Base-by-base conservation (phyloP, 2,888 invertebrate species). In the Diaphora mendica region DNA sequence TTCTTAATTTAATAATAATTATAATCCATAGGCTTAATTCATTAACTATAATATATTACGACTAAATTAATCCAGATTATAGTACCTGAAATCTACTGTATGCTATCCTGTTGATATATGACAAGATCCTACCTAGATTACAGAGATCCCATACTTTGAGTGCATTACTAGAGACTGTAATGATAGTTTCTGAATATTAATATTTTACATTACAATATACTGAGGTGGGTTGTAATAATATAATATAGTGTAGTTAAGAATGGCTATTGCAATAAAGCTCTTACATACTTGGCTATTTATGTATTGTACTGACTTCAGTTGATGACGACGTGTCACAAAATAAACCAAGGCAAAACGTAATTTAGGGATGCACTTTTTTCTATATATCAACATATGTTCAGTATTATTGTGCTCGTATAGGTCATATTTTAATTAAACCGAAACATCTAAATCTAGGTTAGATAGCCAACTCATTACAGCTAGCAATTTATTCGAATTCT, bases 381-480 rank as follows among this genome's bases (percentile, higher is more conserved):
- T 39, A 7, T 39, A 8, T 7, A 5, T 39, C n/a, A n/a, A n/a
- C n/a, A n/a, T n/a, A n/a, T n/a, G n/a, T n/a, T n/a, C n/a, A n/a
- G n/a, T n/a, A n/a, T n/a, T n/a, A n/a, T n/a, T n/a, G n/a, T n/a
- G n/a, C n/a, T n/a, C n/a, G n/a, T n/a, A n/a, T n/a, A n/a, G n/a
- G n/a, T 69, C 26, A 4, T 39, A 62, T 20, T 62, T 20, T 30
- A 26, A 69, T 62, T 62, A 62, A 30, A 26, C 23, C 26, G 39
- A 69, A 69, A 2, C 11, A 20, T 69, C 26, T 13, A 48, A 48
- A 70, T 70, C 8, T 20, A 30, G 17, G 51, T 80, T 72, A 84
- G 76, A 80, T 82, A 73, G 80, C 75, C 74, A 82, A 82, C 79
- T 84, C 81, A 84, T 82, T 82, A 82, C 35, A 68, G 74, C 42